Evolutionary conservation across 2,113 vertebrate genomes (phyloP).

Genomic region (Myocastor coypus): DNA sequence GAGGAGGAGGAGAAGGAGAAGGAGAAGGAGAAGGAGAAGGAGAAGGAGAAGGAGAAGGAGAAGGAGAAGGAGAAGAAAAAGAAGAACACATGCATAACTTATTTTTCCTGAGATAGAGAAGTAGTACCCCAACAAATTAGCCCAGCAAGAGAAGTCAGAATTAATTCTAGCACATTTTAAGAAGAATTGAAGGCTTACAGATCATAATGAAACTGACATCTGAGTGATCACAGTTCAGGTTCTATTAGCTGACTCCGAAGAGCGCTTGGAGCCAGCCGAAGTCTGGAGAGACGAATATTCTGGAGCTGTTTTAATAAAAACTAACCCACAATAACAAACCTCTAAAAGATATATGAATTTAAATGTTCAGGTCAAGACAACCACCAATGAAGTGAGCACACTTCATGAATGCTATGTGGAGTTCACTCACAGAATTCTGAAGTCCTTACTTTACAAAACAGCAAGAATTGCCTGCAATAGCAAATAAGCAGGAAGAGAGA

Average conservation of each 20-base stretch:
- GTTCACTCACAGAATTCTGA: not conserved
- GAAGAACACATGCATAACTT: not conserved
- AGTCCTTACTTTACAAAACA: not conserved
- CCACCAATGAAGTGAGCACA: not conserved
- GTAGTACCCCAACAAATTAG: not conserved
- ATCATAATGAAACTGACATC: not conserved
- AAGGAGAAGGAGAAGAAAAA: too few species aligned
- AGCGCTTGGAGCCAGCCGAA: accelerated
- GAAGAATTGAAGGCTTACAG: not conserved
- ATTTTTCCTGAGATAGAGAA: not conserved
- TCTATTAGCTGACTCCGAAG: not conserved
- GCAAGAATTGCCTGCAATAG: not conserved
- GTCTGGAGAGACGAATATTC: not conserved
- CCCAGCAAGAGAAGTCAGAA: not conserved
- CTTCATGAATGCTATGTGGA: not conserved
- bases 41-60: too few species aligned
- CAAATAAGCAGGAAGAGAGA: not conserved
- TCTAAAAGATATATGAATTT: not conserved
- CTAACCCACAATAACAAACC: not conserved
- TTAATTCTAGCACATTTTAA: not conserved
- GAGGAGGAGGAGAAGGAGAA: too few species aligned
- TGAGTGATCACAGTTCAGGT: too few species aligned
- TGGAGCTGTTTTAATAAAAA: not conserved
- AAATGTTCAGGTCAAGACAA: not conserved
- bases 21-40: too few species aligned